Conservation (phyloP, 1,140 invertebrate species). For the Nasonia longicornis region DNA sequence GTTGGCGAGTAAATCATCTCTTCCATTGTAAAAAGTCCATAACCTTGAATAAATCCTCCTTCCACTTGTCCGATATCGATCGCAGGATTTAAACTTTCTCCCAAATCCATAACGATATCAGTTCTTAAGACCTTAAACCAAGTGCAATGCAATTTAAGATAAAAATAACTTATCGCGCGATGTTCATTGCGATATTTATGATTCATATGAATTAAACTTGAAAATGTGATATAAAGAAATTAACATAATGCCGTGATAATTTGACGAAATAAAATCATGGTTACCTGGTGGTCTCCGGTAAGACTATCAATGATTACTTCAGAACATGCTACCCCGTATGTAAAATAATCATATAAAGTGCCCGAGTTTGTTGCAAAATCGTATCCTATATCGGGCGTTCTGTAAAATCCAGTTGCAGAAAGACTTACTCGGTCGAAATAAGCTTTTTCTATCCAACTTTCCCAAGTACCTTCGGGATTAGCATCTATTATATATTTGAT, state of each 20-base stretch:
- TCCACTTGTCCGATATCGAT: conserved; percentile 97
- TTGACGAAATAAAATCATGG: background rate
- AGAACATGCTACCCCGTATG: conserved; percentile 81
- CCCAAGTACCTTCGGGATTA: conserved; percentile 84
- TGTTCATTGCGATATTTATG: background rate
- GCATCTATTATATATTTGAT: conserved; percentile 81
- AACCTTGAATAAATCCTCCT: conserved; percentile 92
- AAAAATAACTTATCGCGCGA: background rate
- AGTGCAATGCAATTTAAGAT: background rate
- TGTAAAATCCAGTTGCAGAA: conserved; percentile 87
- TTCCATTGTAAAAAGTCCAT: conserved; percentile 91
- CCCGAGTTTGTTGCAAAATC: conserved; percentile 79
- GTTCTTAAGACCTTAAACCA: conserved; percentile 78
- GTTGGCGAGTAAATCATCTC: conserved; percentile 86
- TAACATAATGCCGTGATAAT: background rate
- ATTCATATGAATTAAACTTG: background rate
- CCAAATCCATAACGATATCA: conserved; percentile 96
- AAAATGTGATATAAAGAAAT: background rate
- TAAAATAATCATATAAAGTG: conserved; percentile 83
- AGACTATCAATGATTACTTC: conserved; percentile 89
- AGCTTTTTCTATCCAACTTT: conserved; percentile 85
- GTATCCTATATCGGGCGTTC: conserved; percentile 82
- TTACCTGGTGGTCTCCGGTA: conserved; percentile 85
- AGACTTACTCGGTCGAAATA: conserved; percentile 84
- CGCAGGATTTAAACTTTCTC: conserved; percentile 92